Evolutionary conservation across 2,888 invertebrate species (phyloP), one percentile per base, ranked within the genome.

Genomic region (Chloroclystis v-ata): DNA sequence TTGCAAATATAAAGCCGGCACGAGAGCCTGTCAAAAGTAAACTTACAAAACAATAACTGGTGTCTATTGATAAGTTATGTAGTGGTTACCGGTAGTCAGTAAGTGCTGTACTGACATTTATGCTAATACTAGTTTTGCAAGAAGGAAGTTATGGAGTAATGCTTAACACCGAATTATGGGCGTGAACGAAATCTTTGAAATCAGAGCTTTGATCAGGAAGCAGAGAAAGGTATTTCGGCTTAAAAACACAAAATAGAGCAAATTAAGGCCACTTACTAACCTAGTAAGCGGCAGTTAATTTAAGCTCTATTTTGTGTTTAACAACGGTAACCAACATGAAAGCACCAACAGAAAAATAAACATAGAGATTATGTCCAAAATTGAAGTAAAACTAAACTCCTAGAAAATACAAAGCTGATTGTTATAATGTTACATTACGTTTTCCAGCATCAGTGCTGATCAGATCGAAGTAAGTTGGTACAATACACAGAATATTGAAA

Each of bases 31-130:
- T 29, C 32, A 44, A n/a, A n/a, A 24, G 38, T 33, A 37, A 45
- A 28, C 37, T 49, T 41, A 49, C 49, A 45, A 42, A 45, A 49
- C 49, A 49, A 49, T 42, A 45, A 40, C 37, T 6, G 25, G 26
- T 44, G 37, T 42, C 49, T 33, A 28, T 37, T 26, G 24, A 37
- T 45, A 49, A 45, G 20, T 49, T 37, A 49, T 44, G 28, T 37
- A 7, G 47, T 25, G 47, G 52, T 50, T 54, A 54, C 49, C 50
- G 47, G 46, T 44, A 49, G 47, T 33, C 10, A 32, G 43, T 47
- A 50, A 56, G 50, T 49, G 41, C 45, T 47, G 40, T 38, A 35
- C 47, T 54, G 55, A 54, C 51, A 45, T 52, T 54, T 57, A 57
- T 55, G 53, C 47, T 44, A 38, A 45, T 41, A 7, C 16, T 16